These are phyloP conservation scores for Hoplostethus mediterraneus DNA, from an alignment of 2,797 vertebrate species.

Conservation along the genomic window DNA sequence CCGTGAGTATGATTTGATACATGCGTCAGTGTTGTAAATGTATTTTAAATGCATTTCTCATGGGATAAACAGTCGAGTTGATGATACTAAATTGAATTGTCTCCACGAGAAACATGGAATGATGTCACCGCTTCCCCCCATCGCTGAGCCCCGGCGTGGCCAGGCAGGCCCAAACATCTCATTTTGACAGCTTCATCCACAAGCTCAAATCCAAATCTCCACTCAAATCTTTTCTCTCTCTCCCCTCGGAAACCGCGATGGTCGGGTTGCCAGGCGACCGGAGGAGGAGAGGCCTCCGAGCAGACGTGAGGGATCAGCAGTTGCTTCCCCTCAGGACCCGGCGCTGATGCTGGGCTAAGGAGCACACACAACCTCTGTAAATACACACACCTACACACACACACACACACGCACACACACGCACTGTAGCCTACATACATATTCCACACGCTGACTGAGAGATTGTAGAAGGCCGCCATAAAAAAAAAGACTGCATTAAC, in stretches of 20 bases:
- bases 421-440: constrained; percentile 8
- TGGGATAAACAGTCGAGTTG: not conserved
- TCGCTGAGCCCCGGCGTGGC: constrained; percentile 27
- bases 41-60: not conserved
- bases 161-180: constrained; percentile 46
- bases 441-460: constrained; percentile 22
- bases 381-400: constrained; percentile 22
- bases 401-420: constrained; percentile 30
- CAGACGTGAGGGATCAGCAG: constrained; percentile 72
- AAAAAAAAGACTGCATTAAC: constrained; percentile 17
- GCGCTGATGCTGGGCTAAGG: constrained; percentile 66
- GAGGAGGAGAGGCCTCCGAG: constrained; percentile 47
- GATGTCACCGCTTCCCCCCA: constrained; percentile 27
- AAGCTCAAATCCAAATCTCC: constrained; percentile 55
- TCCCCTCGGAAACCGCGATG: constrained; percentile 4
- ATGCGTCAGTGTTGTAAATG: too few relatives aligned
- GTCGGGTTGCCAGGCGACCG: constrained; percentile 72
- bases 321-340: constrained; percentile 68
- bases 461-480: constrained; percentile 39
- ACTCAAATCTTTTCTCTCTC: constrained; percentile 39
- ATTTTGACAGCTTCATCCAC: constrained; percentile 70
- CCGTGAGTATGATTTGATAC: not conserved
- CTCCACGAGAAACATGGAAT: constrained; percentile 29
- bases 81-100: constrained; percentile 21
- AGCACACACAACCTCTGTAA: constrained; percentile 28